phyloP scores from a whole-genome alignment of 1,140 invertebrate species.

The Heterodera carotae region DNA sequence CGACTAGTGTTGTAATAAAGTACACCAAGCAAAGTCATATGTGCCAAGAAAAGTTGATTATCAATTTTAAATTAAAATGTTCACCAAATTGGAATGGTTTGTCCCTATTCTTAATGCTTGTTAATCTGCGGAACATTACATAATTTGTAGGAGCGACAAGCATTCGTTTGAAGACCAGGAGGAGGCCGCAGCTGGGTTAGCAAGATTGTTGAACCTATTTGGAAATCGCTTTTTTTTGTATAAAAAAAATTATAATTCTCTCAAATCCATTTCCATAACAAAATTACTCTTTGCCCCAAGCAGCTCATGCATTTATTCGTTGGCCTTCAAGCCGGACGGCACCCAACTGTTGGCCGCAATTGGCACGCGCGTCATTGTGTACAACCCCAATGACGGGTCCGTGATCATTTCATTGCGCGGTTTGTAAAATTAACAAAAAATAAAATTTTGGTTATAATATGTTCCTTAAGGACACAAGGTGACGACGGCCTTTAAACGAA shows the following conservation, averaged over 20 bases:
- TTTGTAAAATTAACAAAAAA: constrained; percentile 18
- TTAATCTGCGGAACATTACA: background rate
- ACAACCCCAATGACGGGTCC: constrained; percentile 85
- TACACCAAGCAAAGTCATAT: too few relatives aligned
- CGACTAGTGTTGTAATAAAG: too few relatives aligned
- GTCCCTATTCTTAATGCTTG: background rate
- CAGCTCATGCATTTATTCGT: constrained; percentile 82
- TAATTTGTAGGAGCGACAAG: constrained; percentile 32
- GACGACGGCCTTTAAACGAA: background rate
- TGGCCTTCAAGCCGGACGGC: constrained; percentile 93
- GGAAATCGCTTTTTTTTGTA: constrained; percentile 11
- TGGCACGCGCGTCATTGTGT: constrained; percentile 87
- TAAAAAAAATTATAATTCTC: constrained; percentile 6
- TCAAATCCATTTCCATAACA: too few relatives aligned
- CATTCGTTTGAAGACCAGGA: constrained; percentile 39
- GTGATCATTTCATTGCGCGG: constrained; percentile 86
- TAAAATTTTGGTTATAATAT: too few relatives aligned
- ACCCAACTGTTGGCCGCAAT: constrained; percentile 88
- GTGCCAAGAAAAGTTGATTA: background rate
- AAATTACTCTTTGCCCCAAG: too few relatives aligned
- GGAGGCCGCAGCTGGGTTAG: constrained; percentile 20
- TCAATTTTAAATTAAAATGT: background rate
- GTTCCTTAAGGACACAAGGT: background rate
- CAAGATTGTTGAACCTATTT: constrained; percentile 3
- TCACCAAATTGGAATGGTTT: background rate